A percentile compares a stretch with the other conserved stretches of the same genome.
phyloP scores from a whole-genome alignment of 2,113 vertebrate species.

The Crocuta crocuta region DNA sequence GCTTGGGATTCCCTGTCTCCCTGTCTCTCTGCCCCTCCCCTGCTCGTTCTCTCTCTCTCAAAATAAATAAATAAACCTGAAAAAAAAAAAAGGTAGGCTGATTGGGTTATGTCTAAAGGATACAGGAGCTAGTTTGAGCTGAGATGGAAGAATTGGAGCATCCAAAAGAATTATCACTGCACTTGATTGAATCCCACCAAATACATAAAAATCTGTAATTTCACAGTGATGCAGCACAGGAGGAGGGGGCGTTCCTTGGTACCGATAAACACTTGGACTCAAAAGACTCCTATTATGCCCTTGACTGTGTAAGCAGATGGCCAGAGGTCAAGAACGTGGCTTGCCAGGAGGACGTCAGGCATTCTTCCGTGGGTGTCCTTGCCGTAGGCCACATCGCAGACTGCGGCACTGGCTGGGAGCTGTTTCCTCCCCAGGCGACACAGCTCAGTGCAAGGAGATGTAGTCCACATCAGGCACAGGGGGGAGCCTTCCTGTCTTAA shows the following conservation, averaged over 20 bases:
- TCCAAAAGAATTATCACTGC: background rate
- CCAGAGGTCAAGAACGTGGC: accelerated
- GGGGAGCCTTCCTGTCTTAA: background rate
- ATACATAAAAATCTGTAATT: background rate
- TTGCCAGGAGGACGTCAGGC: accelerated
- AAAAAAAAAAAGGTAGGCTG: background rate
- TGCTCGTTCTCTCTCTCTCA: too few relatives aligned
- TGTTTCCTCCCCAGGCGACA: background rate
- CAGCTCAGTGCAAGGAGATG: background rate
- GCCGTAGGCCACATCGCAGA: background rate
- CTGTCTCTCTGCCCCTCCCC: too few relatives aligned
- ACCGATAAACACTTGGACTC: background rate
- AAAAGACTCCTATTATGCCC: background rate
- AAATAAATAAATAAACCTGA: too few relatives aligned
- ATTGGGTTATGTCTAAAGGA: background rate
- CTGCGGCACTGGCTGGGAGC: background rate
- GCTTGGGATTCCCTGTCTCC: too few relatives aligned
- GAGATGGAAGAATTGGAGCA: background rate
- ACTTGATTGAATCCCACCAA: background rate
- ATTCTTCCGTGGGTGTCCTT: background rate
- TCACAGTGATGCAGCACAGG: background rate
- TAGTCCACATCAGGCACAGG: background rate
- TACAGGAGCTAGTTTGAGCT: background rate
- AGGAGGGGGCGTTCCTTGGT: background rate
- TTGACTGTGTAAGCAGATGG: background rate